Percentiles rank a stretch among this genome's conserved stretches.
Conservation (phyloP, 2,888 invertebrate species). For the Trisateles emortualis region DNA sequence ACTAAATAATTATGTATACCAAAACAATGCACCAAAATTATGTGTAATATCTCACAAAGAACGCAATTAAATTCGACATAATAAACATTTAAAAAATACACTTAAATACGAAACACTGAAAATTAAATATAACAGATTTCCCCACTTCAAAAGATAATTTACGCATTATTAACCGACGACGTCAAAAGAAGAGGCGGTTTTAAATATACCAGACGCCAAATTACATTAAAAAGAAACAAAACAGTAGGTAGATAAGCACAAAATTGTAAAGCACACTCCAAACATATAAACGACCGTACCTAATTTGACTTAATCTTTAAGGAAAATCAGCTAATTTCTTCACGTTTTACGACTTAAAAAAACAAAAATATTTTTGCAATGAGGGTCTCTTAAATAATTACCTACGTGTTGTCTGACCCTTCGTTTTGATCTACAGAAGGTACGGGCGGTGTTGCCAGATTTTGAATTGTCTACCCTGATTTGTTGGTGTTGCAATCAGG, state of each 20-base stretch:
- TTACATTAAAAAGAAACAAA: slow-evolving; percentile 17
- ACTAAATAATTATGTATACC: too few species aligned
- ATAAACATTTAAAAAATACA: too few species aligned
- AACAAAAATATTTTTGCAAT: slow-evolving; percentile 58
- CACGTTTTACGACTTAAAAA: slow-evolving; percentile 61
- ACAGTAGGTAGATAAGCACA: slow-evolving; percentile 38
- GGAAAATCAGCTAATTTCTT: slow-evolving; percentile 47
- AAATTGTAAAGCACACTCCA: slow-evolving; percentile 44
- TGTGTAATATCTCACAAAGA: too few species aligned
- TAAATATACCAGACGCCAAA: slow-evolving; percentile 8
- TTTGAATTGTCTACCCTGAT: not conserved
- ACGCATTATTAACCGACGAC: not conserved
- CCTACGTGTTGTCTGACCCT: slow-evolving; percentile 78
- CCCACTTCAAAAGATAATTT: not conserved
- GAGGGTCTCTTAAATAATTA: slow-evolving; percentile 77
- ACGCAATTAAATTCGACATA: too few species aligned
- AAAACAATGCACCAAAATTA: too few species aligned
- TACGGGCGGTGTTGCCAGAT: slow-evolving; percentile 40
- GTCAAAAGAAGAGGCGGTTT: not conserved
- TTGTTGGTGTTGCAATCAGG: not conserved
- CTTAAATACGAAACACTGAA: not conserved
- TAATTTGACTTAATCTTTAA: slow-evolving; percentile 49
- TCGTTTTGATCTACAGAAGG: slow-evolving; percentile 65
- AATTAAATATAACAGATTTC: not conserved
- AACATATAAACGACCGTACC: slow-evolving; percentile 46